A percentile compares a stretch with the other conserved stretches of the same genome.
phyloP scores from a whole-genome alignment of 2,888 invertebrate genomes.

The Macaria liturata region DNA sequence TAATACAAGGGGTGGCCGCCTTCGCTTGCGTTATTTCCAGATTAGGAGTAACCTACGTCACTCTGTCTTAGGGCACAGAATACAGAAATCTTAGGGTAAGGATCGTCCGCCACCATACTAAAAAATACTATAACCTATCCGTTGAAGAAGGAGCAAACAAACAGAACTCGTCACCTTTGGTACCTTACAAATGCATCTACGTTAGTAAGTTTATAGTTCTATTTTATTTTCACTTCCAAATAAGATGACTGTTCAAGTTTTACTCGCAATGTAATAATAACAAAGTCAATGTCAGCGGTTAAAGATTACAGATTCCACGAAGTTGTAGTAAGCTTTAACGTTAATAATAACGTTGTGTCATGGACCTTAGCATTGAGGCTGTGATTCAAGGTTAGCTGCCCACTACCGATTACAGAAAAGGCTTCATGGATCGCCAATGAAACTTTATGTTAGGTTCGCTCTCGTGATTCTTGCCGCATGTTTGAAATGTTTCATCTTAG shows the following conservation, averaged over 20 bases:
- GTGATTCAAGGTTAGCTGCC: constrained; percentile 57
- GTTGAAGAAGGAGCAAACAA: too few species aligned
- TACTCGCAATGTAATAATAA: constrained; percentile 13
- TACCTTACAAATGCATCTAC: too few species aligned
- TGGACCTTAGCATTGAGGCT: constrained; percentile 52
- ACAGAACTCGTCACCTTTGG: too few species aligned
- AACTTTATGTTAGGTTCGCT: constrained; percentile 3
- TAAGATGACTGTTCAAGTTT: constrained; percentile 4
- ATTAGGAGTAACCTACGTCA: too few species aligned
- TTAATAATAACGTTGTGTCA: constrained; percentile 48
- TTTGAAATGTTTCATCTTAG: too few species aligned
- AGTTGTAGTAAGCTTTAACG: constrained; percentile 39
- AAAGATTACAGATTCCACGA: constrained; percentile 42
- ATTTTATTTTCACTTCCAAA: neutral
- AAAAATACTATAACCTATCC: too few species aligned
- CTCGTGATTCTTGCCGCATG: neutral
- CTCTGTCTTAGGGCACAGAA: too few species aligned
- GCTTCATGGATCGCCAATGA: constrained; percentile 15
- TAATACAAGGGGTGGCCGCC: neutral
- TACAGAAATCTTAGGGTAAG: too few species aligned
- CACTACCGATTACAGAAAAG: constrained; percentile 11
- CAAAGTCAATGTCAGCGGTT: constrained; percentile 54
- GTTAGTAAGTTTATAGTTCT: too few species aligned
- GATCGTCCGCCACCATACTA: too few species aligned
- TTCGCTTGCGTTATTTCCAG: too few species aligned